Base-by-base conservation (phyloP, 2,888 invertebrate genomes). In the Branchellion lobata region DNA sequence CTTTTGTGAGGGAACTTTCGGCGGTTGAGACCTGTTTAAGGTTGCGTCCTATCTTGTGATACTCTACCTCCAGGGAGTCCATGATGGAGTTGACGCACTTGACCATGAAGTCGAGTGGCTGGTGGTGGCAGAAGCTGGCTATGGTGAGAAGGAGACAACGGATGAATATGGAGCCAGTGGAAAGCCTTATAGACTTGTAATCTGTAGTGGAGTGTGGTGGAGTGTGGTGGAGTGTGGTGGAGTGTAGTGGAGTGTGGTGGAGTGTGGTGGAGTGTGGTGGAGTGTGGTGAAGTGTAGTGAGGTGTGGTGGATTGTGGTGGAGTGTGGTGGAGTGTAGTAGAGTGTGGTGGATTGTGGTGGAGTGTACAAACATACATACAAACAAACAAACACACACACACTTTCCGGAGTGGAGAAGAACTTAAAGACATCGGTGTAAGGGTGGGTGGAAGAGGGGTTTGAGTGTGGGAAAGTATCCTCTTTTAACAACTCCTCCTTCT, bases 401-500 rank as follows among this genome's bases (percentile, higher is more conserved):
- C 61, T n/a, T 57, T 57, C 61, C 5, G 61, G 61, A 3, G 61
- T 57, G 21, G 61, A 57, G n/a, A 57, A 57, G n/a, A 57, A 57
- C n/a, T 24, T 57, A n/a, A 57, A 57, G n/a, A 57, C 24, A n/a
- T 57, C n/a, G 5, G 61, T 5, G 21, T 3, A n/a, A 14, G 61
- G 61, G n/a, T 57, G 61, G 21, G 61, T 14, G 21, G 61, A 57
- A 24, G 61, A n/a, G 61, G 5, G 8, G 61, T 3, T 18, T 3
- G 61, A 18, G n/a, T 3, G n/a, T n/a, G 3, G 5, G 21, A 5
- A 18, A 57, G 61, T 8, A 18, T 57, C 24, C 61, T 57, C 61
- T 18, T 14, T n/a, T 18, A 57, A 24, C 5, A n/a, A 5, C 5
- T 57, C 61, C 24, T 57, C 61, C 5, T 24, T 57, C n/a, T n/a